phyloP scores from a whole-genome alignment of 2,888 invertebrate genomes.

The Nomada lathburiana region DNA sequence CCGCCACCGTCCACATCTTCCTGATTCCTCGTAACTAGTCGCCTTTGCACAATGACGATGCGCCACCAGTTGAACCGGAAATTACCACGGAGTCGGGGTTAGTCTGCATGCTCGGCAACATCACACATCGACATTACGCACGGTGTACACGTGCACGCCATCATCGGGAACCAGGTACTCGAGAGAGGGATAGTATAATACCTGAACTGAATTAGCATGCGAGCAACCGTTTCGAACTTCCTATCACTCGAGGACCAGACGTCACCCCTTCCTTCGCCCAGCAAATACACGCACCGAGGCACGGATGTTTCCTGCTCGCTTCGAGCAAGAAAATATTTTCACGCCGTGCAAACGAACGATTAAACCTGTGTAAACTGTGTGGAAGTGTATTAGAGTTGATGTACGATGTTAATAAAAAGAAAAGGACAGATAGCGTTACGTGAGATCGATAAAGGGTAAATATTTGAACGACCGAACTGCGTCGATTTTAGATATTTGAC shows the following conservation, averaged over 20 bases:
- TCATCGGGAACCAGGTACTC: constrained; percentile 12
- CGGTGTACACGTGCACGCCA: constrained; percentile 13
- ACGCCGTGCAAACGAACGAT: not conserved
- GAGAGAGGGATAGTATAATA: constrained; percentile 31
- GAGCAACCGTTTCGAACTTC: constrained; percentile 67
- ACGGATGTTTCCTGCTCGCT: constrained; percentile 68
- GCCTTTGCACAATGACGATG: constrained; percentile 71
- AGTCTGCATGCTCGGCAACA: constrained; percentile 38
- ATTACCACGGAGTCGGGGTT: constrained; percentile 72
- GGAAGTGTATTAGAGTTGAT: not conserved
- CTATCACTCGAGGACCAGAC: constrained; percentile 17
- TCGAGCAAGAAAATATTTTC: constrained; percentile 24
- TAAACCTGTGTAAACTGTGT: not conserved
- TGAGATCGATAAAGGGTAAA: constrained; percentile 37
- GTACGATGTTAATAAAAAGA: not conserved
- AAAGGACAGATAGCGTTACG: not conserved
- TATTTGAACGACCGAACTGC: constrained; percentile 52
- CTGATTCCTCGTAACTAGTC: constrained; percentile 31
- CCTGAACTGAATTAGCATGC: constrained; percentile 69
- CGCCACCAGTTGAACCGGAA: constrained; percentile 69
- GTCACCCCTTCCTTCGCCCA: constrained; percentile 40
- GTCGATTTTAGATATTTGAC: constrained; percentile 58
- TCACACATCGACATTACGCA: constrained; percentile 34
- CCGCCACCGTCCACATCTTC: not conserved
- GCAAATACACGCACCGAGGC: constrained; percentile 71